These are phyloP conservation scores for Acheta domesticus DNA, from an alignment of 2,888 invertebrate genomes.

Conservation along the genomic window DNA sequence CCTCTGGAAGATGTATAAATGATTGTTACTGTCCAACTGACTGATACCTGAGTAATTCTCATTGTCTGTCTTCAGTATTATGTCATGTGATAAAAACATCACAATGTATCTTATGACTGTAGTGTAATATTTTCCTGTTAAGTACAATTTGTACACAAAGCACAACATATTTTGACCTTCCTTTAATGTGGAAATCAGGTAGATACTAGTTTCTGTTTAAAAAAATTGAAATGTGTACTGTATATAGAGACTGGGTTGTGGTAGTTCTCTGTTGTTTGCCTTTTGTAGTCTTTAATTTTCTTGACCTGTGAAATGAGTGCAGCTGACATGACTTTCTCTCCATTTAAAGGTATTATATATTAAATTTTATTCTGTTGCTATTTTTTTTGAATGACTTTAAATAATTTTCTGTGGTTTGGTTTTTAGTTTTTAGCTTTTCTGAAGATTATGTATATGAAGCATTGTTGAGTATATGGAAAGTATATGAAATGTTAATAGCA, in stretches of 20 bases:
- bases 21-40: not conserved
- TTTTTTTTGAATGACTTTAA: not conserved
- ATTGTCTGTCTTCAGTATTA: conserved; percentile 22
- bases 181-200: not conserved
- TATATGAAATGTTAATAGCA: conserved; percentile 6
- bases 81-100: conserved; percentile 34
- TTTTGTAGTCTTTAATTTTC: not conserved
- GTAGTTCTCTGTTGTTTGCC: not conserved
- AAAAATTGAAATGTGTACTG: not conserved
- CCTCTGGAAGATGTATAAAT: too few species aligned
- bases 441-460: not conserved
- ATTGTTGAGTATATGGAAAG: not conserved
- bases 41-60: conserved; percentile 22
- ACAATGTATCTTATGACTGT: not conserved
- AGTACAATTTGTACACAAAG: not conserved
- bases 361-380: not conserved
- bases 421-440: not conserved
- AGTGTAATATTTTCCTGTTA: not conserved
- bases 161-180: conserved; percentile 1
- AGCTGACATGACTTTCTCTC: not conserved
- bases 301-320: not conserved
- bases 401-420: not conserved
- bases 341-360: not conserved
- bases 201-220: not conserved
- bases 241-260: conserved; percentile 2